Conservation (phyloP, 2,888 invertebrate genomes). For the Drosophila ustulata region DNA sequence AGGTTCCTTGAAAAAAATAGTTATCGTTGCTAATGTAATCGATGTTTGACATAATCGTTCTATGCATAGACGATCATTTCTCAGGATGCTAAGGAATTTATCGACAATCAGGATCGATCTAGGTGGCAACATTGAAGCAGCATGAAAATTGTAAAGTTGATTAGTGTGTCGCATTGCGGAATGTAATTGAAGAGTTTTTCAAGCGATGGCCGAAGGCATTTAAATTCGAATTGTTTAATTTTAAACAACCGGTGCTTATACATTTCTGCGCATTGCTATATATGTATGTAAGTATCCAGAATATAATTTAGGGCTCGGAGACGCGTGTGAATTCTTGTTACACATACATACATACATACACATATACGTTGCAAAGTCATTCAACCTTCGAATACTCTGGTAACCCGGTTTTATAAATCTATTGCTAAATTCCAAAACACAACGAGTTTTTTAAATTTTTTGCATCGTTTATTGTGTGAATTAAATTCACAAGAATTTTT, state of each 20-base stretch:
- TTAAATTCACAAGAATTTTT: slow-evolving; percentile 6
- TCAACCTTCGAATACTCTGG: background rate
- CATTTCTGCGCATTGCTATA: background rate
- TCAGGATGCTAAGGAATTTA: too few relatives aligned
- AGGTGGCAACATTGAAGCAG: too few relatives aligned
- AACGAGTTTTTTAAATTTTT: background rate
- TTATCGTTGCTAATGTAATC: too few relatives aligned
- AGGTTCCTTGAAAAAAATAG: too few relatives aligned
- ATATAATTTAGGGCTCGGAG: background rate
- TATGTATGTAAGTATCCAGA: background rate
- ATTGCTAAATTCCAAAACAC: background rate
- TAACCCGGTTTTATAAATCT: background rate
- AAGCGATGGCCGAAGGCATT: too few relatives aligned
- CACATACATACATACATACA: background rate
- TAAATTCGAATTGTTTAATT: background rate
- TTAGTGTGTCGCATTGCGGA: too few relatives aligned
- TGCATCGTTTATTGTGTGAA: slow-evolving; percentile 24
- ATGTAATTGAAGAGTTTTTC: too few relatives aligned
- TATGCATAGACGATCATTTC: too few relatives aligned
- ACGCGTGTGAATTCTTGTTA: background rate
- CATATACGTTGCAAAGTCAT: background rate
- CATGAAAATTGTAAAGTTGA: too few relatives aligned
- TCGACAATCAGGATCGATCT: too few relatives aligned
- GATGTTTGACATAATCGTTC: too few relatives aligned
- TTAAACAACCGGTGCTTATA: background rate